These are phyloP conservation scores for Balaenoptera acutorostrata DNA, from an alignment of 2,113 vertebrate genomes.

Conservation along the genomic window DNA sequence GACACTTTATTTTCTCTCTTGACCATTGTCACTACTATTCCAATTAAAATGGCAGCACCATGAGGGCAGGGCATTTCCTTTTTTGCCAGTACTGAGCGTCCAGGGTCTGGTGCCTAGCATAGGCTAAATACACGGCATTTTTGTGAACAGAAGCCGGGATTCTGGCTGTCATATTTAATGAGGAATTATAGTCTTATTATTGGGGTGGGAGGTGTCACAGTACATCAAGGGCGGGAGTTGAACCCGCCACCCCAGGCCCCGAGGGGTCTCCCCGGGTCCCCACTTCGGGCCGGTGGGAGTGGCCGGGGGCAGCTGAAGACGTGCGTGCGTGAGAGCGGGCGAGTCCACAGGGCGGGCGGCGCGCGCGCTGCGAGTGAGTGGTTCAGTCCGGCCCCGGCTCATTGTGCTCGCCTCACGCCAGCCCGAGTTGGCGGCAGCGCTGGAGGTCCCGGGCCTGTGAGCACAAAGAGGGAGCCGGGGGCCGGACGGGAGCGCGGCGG, in stretches of 20 bases:
- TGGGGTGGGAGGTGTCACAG: accelerated
- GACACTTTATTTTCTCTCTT: no score
- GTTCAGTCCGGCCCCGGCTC: slow-evolving; percentile 57
- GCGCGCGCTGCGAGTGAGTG: slow-evolving; percentile 16
- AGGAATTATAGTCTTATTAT: background rate
- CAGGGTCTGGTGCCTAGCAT: background rate
- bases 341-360: slow-evolving; percentile 21
- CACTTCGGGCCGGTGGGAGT: background rate
- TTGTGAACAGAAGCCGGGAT: background rate
- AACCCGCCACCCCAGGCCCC: accelerated
- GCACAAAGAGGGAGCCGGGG: slow-evolving; percentile 72
- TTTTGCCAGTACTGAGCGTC: background rate
- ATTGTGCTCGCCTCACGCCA: slow-evolving; percentile 85
- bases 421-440: slow-evolving; percentile 91
- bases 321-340: background rate
- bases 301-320: slow-evolving; percentile 23
- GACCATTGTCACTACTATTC: background rate
- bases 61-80: background rate
- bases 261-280: background rate
- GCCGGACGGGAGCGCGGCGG: slow-evolving; percentile 51
- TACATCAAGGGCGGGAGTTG: background rate
- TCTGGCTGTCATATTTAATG: accelerated
- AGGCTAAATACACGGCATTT: background rate
- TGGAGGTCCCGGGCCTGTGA: slow-evolving; percentile 73
- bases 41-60: background rate